Evolutionary conservation across 1,140 invertebrate genomes (phyloP).

Genomic region (Trachelipus rathkii): DNA sequence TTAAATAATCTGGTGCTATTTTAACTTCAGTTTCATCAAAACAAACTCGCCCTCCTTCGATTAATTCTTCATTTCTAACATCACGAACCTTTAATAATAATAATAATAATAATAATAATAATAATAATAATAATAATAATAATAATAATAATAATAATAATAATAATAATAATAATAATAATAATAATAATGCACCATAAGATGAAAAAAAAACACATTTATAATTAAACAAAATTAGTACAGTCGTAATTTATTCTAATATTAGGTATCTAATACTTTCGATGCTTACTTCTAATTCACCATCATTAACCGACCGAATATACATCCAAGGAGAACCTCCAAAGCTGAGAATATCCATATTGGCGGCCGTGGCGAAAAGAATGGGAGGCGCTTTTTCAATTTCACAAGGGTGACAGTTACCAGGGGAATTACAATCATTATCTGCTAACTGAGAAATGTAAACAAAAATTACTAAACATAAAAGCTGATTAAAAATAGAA

Average conservation of each 20-base stretch:
- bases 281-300: background rate
- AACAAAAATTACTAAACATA: no score
- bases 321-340: conserved; percentile 8
- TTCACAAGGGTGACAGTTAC: conserved; percentile 1
- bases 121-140: no score
- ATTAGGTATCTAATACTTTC: no score
- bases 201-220: no score
- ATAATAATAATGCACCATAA: no score
- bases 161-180: no score
- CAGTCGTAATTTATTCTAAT: background rate
- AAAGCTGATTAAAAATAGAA: no score
- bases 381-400: background rate
- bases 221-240: no score
- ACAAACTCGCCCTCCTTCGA: background rate
- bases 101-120: no score
- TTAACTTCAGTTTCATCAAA: background rate
- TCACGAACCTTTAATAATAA: conserved; percentile 1
- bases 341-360: conserved; percentile 6
- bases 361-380: background rate
- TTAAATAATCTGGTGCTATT: conserved; percentile 2
- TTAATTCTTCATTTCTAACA: background rate
- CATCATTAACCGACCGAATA: conserved; percentile 1
- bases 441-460: background rate
- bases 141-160: no score
- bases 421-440: background rate